phyloP scores from a whole-genome alignment of 1,140 invertebrate species.

The Euborellia annulipes region DNA sequence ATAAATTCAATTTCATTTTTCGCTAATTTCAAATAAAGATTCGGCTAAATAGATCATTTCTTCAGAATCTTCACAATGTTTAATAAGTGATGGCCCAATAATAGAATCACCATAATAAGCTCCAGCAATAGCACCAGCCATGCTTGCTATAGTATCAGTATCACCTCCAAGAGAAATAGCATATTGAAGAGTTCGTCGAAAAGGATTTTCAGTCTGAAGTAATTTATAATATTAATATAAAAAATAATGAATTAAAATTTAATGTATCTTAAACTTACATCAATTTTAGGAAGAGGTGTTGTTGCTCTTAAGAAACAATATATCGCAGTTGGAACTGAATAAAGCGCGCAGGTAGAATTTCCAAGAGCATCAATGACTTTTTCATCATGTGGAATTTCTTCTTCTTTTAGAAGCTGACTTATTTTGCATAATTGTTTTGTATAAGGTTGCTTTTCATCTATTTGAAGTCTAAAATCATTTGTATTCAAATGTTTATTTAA shows the following conservation, averaged over 20 bases:
- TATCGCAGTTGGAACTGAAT: constrained; percentile 61
- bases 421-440: constrained; percentile 32
- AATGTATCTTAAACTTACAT: constrained; percentile 26
- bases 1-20: too few species aligned
- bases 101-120: constrained; percentile 48
- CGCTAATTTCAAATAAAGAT: constrained; percentile 23
- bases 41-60: constrained; percentile 33
- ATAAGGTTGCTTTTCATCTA: constrained; percentile 26
- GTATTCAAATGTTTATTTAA: too few species aligned
- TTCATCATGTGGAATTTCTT: constrained; percentile 24
- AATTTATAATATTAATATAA: constrained; percentile 7
- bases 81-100: constrained; percentile 38
- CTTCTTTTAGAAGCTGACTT: constrained; percentile 28
- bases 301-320: constrained; percentile 51
- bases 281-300: constrained; percentile 35
- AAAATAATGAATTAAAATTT: background rate
- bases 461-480: constrained; percentile 21
- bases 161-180: constrained; percentile 61
- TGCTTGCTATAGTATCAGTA: constrained; percentile 64
- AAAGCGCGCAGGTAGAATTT: constrained; percentile 42
- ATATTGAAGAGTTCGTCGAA: constrained; percentile 49
- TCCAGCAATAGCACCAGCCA: constrained; percentile 61
- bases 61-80: constrained; percentile 44
- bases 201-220: constrained; percentile 32
- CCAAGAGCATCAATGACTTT: constrained; percentile 42